Conservation (phyloP, 2,888 invertebrate genomes). For the Melanotus villosus region DNA sequence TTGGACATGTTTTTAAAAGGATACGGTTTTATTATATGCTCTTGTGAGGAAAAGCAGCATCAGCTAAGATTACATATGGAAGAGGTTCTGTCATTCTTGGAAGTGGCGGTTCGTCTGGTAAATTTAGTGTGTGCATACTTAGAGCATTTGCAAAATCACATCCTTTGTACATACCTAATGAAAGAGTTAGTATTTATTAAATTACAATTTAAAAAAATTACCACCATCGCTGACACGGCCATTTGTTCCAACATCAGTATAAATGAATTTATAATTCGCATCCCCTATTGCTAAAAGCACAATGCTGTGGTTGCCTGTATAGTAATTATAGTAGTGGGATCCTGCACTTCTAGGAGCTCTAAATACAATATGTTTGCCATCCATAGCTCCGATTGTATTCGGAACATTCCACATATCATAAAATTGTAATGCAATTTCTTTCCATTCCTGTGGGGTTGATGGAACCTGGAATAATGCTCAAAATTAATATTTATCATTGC, state of each 20-base stretch:
- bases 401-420: background rate
- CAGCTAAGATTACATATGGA: conserved; percentile 48
- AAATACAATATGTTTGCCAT: conserved; percentile 54
- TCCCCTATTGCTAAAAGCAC: conserved; percentile 41
- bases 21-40: conserved; percentile 53
- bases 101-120: conserved; percentile 48
- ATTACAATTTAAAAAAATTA: background rate
- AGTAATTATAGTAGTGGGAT: conserved; percentile 54
- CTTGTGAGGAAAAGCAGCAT: conserved; percentile 54
- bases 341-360: conserved; percentile 50
- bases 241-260: conserved; percentile 54
- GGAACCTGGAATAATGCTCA: conserved; percentile 5
- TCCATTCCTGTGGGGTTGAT: conserved; percentile 17
- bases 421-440: background rate
- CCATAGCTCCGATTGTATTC: conserved; percentile 39
- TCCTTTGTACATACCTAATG: conserved; percentile 44
- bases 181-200: no score
- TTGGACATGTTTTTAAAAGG: conserved; percentile 50
- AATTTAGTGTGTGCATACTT: background rate
- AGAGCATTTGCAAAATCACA: conserved; percentile 3
- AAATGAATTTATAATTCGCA: conserved; percentile 34
- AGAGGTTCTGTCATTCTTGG: conserved; percentile 28
- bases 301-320: conserved; percentile 51
- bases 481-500: background rate
- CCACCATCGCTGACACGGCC: conserved; percentile 22